phyloP scores from a whole-genome alignment of 2,888 invertebrate species.

The Ectemnius lituratus region DNA sequence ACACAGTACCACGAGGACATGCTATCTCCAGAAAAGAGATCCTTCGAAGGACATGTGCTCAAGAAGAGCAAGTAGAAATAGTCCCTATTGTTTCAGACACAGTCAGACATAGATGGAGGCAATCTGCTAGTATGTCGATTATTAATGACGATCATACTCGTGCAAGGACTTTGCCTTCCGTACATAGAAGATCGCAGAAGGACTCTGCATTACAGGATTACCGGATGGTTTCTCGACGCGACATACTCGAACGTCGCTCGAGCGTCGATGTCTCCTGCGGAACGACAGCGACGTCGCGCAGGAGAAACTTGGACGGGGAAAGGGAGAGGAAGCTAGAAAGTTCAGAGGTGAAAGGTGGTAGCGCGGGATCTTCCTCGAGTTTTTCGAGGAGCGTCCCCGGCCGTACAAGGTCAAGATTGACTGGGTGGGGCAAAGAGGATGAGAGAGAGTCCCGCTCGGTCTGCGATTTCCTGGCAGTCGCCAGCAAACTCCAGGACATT shows the following conservation, averaged over 20 bases:
- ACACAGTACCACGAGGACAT: constrained; percentile 50
- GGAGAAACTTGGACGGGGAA: not conserved
- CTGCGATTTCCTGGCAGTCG: constrained; percentile 64
- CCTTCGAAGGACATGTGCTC: constrained; percentile 51
- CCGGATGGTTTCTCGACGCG: constrained; percentile 68
- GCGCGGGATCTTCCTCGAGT: constrained; percentile 47
- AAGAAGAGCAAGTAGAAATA: constrained; percentile 52
- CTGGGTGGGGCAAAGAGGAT: constrained; percentile 54
- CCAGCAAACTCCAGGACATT: constrained; percentile 55
- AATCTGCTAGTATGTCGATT: constrained; percentile 30
- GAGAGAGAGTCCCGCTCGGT: constrained; percentile 62
- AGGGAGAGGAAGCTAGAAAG: constrained; percentile 40
- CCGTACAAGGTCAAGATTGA: constrained; percentile 44
- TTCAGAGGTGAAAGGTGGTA: constrained; percentile 44
- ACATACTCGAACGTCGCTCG: constrained; percentile 67
- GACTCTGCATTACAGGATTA: constrained; percentile 42
- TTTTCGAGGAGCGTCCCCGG: constrained; percentile 54
- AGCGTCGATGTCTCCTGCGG: constrained; percentile 52
- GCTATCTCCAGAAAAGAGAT: constrained; percentile 67
- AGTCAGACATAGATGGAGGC: constrained; percentile 58
- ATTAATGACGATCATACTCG: constrained; percentile 47
- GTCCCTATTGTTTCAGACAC: constrained; percentile 56
- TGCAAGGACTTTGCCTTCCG: constrained; percentile 68
- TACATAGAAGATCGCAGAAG: constrained; percentile 52
- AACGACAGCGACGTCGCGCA: not conserved